Base-by-base conservation (phyloP, 2,113 vertebrate species). In the Agapornis roseicollis region DNA sequence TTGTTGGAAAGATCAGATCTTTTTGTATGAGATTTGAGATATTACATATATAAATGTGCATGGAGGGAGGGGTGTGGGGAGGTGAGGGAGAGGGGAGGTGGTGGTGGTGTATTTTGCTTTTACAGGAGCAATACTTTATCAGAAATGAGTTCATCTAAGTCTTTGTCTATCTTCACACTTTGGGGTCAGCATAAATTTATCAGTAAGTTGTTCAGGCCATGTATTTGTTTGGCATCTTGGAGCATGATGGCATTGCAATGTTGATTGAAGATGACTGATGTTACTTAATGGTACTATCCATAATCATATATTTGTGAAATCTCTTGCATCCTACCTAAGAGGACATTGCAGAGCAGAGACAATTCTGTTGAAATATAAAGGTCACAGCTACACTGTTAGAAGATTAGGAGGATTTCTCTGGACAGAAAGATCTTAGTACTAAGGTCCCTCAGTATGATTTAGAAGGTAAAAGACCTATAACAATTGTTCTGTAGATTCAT, bases 1-100 rank as follows among this genome's bases (percentile, higher is more conserved):
- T 97, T 96, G 92, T 95, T 97, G 96, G 95, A 97, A 97, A 95
- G 92, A 97, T 97, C 96, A 95, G 92, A 94, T 94, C 73, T 87
- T 95, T 95, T 86, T 84, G 73, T 85, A 37, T 93, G 94, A 7
- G 89, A 95, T 97, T 79, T 95, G 89, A 92, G 85, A 94, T 88
- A 92, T 97, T 94, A 65, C 92, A 76, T 87, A 68, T 91, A 65
- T 92, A 44, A 73, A 53, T 15, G 13, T 90, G 70, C 20, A 33
- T 50, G 31, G 60, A 55, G 79, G 80, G 78, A 88, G 58, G 93
- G 72, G 84, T 19, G 11, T 1, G 23, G 2, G 2, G 22, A 17
- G 5, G 5, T 56, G 31, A 33, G 29, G 31, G 31, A 33, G 11
- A 12, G 8, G 31, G 9, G 55, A 33, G 71, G 64, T 5, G 24